These are phyloP conservation scores for Papilio protenor DNA, from an alignment of 2,888 invertebrate species.

Conservation along the genomic window DNA sequence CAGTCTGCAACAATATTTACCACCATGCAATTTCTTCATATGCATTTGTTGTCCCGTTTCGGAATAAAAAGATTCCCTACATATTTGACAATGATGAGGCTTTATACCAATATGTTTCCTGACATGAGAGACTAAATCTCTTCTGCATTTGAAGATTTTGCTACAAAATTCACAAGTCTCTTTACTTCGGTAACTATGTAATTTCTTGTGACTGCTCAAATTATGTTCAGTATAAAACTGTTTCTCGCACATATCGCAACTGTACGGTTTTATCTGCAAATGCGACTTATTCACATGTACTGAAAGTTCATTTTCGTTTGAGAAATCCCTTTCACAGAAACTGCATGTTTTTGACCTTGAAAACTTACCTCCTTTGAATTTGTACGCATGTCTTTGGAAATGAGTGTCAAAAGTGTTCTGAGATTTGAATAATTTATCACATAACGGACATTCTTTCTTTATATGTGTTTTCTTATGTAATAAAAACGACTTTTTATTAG, in stretches of 20 bases:
- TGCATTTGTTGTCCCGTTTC: conserved; percentile 61
- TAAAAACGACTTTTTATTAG: conserved; percentile 53
- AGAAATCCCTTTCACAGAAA: conserved; percentile 73
- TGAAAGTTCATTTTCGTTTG: conserved; percentile 68
- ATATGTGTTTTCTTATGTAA: conserved; percentile 62
- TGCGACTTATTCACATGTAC: conserved; percentile 76
- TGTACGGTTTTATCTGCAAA: conserved; percentile 76
- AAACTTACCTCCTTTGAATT: conserved; percentile 55
- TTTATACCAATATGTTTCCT: conserved; percentile 72
- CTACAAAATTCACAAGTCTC: conserved; percentile 72
- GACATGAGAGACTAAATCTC: conserved; percentile 70
- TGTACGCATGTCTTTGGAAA: conserved; percentile 64
- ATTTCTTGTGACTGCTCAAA: conserved; percentile 66
- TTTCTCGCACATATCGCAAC: conserved; percentile 76
- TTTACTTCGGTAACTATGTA: conserved; percentile 63
- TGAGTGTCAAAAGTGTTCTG: conserved; percentile 64
- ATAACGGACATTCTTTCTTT: conserved; percentile 62
- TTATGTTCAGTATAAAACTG: conserved; percentile 73
- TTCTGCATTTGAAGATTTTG: conserved; percentile 66
- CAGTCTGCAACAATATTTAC: conserved; percentile 66
- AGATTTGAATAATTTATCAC: conserved; percentile 63
- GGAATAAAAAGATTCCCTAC: conserved; percentile 66
- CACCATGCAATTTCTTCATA: conserved; percentile 69
- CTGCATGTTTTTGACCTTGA: conserved; percentile 64
- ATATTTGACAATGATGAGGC: conserved; percentile 69